Percentiles rank a stretch among this genome's conserved stretches.
phyloP scores from a whole-genome alignment of 2,888 invertebrate genomes.

The Strigamia crassipes region DNA sequence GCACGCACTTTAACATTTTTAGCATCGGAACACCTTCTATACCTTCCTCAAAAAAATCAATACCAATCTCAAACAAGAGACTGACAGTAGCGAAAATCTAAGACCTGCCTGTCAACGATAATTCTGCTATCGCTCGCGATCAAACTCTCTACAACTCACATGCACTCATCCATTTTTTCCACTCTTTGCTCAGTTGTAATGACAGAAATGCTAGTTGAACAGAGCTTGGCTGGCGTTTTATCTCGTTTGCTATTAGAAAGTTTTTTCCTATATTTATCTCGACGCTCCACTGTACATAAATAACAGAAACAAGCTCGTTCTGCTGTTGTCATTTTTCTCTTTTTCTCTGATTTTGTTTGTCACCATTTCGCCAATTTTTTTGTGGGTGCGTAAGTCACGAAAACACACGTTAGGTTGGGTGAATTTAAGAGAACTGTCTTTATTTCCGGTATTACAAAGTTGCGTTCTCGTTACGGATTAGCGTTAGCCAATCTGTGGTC shows the following conservation, averaged over 20 bases:
- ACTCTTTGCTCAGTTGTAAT: not conserved
- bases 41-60: not conserved
- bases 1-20: too few species aligned
- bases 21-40: not conserved
- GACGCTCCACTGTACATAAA: not conserved
- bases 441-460: too few species aligned
- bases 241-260: not conserved
- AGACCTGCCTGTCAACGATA: not conserved
- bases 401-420: too few species aligned
- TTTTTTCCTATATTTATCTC: not conserved
- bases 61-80: not conserved
- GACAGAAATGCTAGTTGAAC: not conserved
- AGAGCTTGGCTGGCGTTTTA: not conserved
- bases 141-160: not conserved
- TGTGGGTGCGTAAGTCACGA: too few species aligned
- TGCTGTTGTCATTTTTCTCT: not conserved
- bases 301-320: not conserved
- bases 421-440: too few species aligned
- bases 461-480: too few species aligned
- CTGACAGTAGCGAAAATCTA: not conserved
- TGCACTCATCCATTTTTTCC: constrained; percentile 6
- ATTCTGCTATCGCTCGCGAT: not conserved
- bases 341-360: not conserved
- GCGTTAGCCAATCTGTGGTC: too few species aligned
- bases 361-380: not conserved